Percentiles rank a stretch among this genome's conserved stretches.
Evolutionary conservation across 2,888 invertebrate genomes (phyloP).

Genomic region (Lepidochrysops patricia): DNA sequence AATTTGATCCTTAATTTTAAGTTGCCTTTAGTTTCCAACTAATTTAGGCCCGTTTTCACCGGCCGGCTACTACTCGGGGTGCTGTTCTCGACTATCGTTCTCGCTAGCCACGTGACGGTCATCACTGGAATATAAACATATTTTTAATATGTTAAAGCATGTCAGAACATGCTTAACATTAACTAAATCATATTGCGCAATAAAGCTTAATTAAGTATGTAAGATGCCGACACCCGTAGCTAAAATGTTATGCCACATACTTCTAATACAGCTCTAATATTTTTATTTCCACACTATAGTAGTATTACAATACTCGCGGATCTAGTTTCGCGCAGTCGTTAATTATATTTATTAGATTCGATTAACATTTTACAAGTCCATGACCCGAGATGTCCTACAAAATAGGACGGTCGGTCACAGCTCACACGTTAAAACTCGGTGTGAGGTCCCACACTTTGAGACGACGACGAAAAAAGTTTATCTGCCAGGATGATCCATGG

Average conservation of each 20-base stretch:
- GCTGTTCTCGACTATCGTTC: too few species aligned
- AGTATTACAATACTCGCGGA: slow-evolving; percentile 7
- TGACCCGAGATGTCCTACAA: slow-evolving; percentile 8
- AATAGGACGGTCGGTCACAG: slow-evolving; percentile 1
- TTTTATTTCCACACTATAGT: not conserved
- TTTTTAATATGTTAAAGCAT: too few species aligned
- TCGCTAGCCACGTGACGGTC: too few species aligned
- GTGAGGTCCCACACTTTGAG: not conserved
- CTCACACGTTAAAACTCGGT: not conserved
- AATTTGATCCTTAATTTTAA: too few species aligned
- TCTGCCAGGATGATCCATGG: too few species aligned
- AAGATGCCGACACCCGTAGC: not conserved
- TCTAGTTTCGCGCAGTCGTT: not conserved
- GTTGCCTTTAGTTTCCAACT: too few species aligned
- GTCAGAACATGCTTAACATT: too few species aligned
- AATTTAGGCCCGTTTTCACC: too few species aligned
- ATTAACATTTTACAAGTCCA: slow-evolving; percentile 4
- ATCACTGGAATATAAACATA: too few species aligned
- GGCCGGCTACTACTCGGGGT: too few species aligned
- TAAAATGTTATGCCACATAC: not conserved
- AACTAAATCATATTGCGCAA: not conserved
- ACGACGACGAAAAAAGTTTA: too few species aligned
- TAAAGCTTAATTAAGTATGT: not conserved
- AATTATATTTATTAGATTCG: not conserved
- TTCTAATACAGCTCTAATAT: not conserved